These are phyloP conservation scores for Myanophis thanlyinensis DNA, from an alignment of 2,113 vertebrate species.

Conservation along the genomic window DNA sequence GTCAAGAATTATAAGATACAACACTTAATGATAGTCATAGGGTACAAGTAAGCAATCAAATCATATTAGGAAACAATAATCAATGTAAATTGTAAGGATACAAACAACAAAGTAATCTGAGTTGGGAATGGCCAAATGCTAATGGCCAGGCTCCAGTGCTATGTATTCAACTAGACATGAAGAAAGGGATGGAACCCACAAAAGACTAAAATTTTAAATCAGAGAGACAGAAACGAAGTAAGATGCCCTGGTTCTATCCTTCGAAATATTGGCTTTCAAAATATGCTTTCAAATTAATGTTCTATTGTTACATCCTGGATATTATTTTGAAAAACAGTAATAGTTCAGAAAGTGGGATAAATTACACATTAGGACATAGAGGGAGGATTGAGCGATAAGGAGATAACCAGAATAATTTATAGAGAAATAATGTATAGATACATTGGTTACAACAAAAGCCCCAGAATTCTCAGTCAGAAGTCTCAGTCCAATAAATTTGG, in stretches of 20 bases:
- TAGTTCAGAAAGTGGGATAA: not conserved
- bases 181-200: not conserved
- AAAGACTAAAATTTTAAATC: not conserved
- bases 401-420: not conserved
- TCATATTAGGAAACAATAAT: too few species aligned
- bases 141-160: not conserved
- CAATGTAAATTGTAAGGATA: too few species aligned
- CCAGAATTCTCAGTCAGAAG: not conserved
- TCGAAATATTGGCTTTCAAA: not conserved
- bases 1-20: too few species aligned
- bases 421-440: not conserved
- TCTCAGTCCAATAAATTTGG: not conserved
- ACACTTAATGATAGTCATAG: too few species aligned
- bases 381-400: not conserved
- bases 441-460: not conserved
- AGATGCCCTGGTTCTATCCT: not conserved
- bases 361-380: not conserved
- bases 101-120: too few species aligned
- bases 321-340: not conserved
- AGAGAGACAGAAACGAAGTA: not conserved
- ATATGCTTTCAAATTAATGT: not conserved
- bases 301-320: not conserved
- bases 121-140: not conserved
- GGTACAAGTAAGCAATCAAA: too few species aligned
- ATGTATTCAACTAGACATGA: not conserved